These are phyloP conservation scores for Aphelenchoides bicaudatus DNA, from an alignment of 2,888 invertebrate species.

Conservation along the genomic window DNA sequence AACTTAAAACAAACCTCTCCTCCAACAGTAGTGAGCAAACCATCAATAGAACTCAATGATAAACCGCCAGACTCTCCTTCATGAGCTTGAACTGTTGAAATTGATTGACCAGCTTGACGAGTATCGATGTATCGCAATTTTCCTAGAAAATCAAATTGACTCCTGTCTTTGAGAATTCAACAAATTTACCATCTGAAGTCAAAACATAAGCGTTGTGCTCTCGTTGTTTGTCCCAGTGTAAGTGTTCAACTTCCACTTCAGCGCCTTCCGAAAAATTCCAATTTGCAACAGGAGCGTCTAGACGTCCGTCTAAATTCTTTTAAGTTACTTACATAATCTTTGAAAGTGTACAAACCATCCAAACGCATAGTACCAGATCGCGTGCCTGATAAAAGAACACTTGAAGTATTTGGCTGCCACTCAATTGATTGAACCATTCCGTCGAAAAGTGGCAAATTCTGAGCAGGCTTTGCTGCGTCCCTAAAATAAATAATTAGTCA, in stretches of 20 bases:
- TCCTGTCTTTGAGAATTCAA: neutral
- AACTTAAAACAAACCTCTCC: constrained; percentile 37
- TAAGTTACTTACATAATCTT: too few relatives aligned
- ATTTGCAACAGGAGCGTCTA: constrained; percentile 28
- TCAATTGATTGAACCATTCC: constrained; percentile 80
- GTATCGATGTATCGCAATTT: constrained; percentile 47
- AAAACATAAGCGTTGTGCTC: constrained; percentile 74
- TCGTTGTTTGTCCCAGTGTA: constrained; percentile 76
- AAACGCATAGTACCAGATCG: constrained; percentile 31
- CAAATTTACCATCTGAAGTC: constrained; percentile 42
- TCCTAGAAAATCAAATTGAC: constrained; percentile 26
- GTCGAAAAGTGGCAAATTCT: constrained; percentile 72
- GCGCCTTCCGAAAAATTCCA: constrained; percentile 71
- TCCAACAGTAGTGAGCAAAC: constrained; percentile 47
- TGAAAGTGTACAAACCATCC: too few relatives aligned
- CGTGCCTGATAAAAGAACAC: constrained; percentile 76
- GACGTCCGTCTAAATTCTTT: constrained; percentile 46
- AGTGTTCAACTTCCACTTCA: constrained; percentile 74
- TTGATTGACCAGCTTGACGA: constrained; percentile 39
- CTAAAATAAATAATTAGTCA: too few relatives aligned
- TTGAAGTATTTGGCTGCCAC: constrained; percentile 80
- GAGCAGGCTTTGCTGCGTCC: constrained; percentile 74
- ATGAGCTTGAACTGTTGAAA: constrained; percentile 41
- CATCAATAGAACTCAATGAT: constrained; percentile 39
- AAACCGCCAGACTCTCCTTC: constrained; percentile 44